Base-by-base conservation (phyloP, 2,888 invertebrate species). In the Mythimna pallens region DNA sequence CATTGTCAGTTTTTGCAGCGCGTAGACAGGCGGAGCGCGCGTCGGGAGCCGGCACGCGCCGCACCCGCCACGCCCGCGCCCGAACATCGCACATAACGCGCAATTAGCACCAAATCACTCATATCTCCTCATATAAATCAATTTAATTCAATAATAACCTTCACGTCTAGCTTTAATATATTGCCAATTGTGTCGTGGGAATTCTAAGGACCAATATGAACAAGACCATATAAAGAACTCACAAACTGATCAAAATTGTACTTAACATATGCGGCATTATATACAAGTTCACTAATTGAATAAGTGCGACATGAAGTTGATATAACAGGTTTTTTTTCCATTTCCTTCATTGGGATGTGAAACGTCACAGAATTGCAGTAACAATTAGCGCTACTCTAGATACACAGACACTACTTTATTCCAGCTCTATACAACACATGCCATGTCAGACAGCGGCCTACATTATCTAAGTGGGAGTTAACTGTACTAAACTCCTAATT, bases 351-450 rank as follows among this genome's bases (percentile, higher is more conserved):
- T 81, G 84, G 83, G 72, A 79, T 78, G 76, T 82, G 79, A 79
- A 83, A 87, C 91, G 90, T 92, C 90, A 91, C 81, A 80, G 78
- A 84, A 81, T 90, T 88, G 86, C 85, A 83, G 81, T 86, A 88
- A 84, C 85, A 89, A 90, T 93, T 92, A 90, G 80, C 92, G 90
- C 89, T 76, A 72, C 34, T 68, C 55, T 63, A 69, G 22, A 52
- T 81, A 85, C 78, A 63, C 30, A 79, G 34, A 71, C 68, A 78
- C 43, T 73, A 73, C 71, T 71, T 78, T 75, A 79, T 72, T 73
- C 75, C 52, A 75, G 63, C 40, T 58, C 25, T 58, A 52, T 12
- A 63, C 77, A 59, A 63, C 34, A 47, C 59, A 43, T 47, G 12
- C 20, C 61, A 25, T 57, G 43, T 43, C 17, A 43, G 50, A 43